phyloP scores from a whole-genome alignment of 2,113 vertebrate genomes.

The Mobula hypostoma region DNA sequence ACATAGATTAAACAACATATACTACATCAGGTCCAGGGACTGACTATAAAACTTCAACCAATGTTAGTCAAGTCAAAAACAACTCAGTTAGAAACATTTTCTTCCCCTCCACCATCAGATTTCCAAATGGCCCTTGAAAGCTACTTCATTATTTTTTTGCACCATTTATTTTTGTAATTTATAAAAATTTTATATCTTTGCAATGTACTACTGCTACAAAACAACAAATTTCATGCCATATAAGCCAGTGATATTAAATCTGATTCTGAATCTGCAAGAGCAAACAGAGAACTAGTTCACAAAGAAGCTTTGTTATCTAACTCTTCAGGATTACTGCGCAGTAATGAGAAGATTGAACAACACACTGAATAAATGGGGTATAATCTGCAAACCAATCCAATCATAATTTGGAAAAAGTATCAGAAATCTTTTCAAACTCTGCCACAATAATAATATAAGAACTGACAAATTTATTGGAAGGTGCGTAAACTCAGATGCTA shows the following conservation, averaged over 20 bases:
- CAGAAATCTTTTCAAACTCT: not conserved
- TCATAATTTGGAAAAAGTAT: not conserved
- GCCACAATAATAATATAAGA: not conserved
- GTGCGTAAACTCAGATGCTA: not conserved
- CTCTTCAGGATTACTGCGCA: not conserved
- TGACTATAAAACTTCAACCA: slow-evolving; percentile 9
- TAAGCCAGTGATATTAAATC: no score
- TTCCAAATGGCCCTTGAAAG: no score
- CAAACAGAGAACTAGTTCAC: not conserved
- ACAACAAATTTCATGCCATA: no score
- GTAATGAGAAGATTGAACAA: not conserved
- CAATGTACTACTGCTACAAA: no score
- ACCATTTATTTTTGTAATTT: no score
- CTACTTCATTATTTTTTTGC: no score
- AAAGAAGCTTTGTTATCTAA: slow-evolving; percentile 28
- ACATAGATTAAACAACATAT: slow-evolving; percentile 18
- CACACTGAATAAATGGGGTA: slow-evolving; percentile 13
- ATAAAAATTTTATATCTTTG: no score
- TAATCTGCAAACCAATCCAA: slow-evolving; percentile 14
- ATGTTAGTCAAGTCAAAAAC: slow-evolving; percentile 13
- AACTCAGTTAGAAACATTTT: not conserved
- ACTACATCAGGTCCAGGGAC: not conserved
- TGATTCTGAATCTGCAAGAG: not conserved
- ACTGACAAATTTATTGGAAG: not conserved
- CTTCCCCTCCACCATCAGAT: no score